Evolutionary conservation across 2,888 invertebrate genomes (phyloP), one percentile per base, ranked within the genome.

Genomic region (Lathronympha strigana): DNA sequence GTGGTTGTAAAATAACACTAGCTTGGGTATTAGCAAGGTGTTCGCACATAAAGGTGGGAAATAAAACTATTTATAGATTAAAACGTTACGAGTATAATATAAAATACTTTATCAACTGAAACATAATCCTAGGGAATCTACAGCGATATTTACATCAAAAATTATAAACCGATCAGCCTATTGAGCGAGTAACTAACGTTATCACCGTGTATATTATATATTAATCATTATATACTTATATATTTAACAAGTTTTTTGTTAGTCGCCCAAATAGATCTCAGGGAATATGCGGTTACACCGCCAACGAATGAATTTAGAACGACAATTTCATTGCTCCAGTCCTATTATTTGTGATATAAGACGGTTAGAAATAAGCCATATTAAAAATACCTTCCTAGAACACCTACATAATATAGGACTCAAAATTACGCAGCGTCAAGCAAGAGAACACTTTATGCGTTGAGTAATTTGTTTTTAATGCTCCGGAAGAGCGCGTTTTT

Each of bases 41-140:
- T 5, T 23, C 19, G 38, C 38, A 21, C 69, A 71, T 68, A 71
- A 68, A 67, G 72, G 74, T 73, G 50, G 3, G 74, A 83, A 80
- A 75, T 77, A 80, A 66, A 82, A 79, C 71, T 73, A 66, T 43
- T 66, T 4, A 71, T 75, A 78, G 79, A 80, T 81, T 85, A 84
- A 83, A 83, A 84, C 80, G 79, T 69, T 69, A 69, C 76, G 88
- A 88, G 88, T 90, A 90, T 91, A 90, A 87, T 90, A 90, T 89
- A 91, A 91, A 91, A 91, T 90, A 91, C 87, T 88, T 88, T 83
- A 88, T 83, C 90, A 91, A 91, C 86, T 77, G 79, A 86, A 84
- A 90, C 88, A 88, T 89, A 90, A 90, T 87, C 83, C 86, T 90
- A 90, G 76, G 79, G 84, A 83, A 83, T 87, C 84, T 89, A 87